Conservation (phyloP, 2,113 vertebrate species). For the Coptodon rendalli region DNA sequence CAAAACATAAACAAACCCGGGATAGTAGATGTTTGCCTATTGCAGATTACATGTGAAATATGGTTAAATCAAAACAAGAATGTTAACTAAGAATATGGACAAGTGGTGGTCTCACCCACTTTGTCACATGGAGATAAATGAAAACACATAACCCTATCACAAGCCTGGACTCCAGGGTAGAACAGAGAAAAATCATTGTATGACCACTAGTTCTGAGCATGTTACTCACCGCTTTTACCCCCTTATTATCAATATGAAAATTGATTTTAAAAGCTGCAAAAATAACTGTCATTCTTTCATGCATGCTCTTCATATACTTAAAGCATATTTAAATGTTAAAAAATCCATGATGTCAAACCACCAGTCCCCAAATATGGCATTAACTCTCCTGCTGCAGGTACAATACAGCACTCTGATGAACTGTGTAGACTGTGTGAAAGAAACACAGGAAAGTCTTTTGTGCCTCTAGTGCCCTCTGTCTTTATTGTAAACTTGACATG, state of each 20-base stretch:
- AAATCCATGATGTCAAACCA: neutral
- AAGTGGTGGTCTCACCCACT: too few relatives aligned
- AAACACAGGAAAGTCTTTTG: neutral
- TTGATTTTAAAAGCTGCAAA: neutral
- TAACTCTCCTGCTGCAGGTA: neutral
- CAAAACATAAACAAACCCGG: too few relatives aligned
- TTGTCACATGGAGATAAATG: neutral
- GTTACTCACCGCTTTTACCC: neutral
- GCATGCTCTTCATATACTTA: neutral
- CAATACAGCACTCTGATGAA: neutral
- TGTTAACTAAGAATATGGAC: too few relatives aligned
- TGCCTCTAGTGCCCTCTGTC: neutral
- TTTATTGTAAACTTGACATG: neutral
- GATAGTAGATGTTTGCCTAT: too few relatives aligned
- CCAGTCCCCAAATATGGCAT: neutral
- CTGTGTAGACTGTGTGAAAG: neutral
- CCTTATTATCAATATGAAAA: neutral
- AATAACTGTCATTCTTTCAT: neutral
- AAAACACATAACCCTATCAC: neutral
- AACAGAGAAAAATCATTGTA: neutral
- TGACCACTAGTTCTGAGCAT: neutral
- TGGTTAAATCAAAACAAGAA: too few relatives aligned
- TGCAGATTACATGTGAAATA: too few relatives aligned
- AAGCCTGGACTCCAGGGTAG: neutral
- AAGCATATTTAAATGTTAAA: neutral